Conservation (phyloP, 2,797 vertebrate species). For the Sternarchorhynchus goeldii region DNA sequence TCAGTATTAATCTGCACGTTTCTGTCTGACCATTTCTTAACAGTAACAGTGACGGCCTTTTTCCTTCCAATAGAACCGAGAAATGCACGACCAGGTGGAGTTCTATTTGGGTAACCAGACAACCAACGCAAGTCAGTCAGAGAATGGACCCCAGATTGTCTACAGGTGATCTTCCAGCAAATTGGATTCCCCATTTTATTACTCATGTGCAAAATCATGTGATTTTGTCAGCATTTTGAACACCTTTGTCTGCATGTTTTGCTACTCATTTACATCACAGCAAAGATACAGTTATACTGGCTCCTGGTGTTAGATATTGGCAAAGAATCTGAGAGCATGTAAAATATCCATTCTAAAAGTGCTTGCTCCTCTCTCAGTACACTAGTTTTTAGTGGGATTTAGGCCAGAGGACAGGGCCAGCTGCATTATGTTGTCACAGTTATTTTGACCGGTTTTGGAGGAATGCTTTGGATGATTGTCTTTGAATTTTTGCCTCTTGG, state of each 20-base stretch:
- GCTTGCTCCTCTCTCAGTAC: neutral
- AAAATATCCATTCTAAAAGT: neutral
- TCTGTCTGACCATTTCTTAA: neutral
- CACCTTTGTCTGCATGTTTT: too few species aligned
- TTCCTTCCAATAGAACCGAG: constrained; percentile 78
- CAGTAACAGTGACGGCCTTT: constrained; percentile 13
- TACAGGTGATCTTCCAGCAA: constrained; percentile 76
- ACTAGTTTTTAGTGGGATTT: neutral
- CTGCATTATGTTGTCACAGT: neutral
- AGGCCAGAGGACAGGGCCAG: neutral
- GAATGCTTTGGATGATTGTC: neutral
- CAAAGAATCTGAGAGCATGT: neutral
- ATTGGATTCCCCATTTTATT: too few species aligned
- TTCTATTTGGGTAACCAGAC: constrained; percentile 73
- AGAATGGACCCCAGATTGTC: constrained; percentile 70
- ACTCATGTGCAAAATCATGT: neutral
- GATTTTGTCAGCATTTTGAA: too few species aligned
- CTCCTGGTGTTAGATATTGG: too few species aligned
- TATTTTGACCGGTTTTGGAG: neutral
- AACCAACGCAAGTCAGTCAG: constrained; percentile 46
- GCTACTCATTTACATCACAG: too few species aligned
- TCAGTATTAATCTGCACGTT: constrained; percentile 49
- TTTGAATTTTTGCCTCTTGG: neutral
- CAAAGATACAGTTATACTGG: too few species aligned
- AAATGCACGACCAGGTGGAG: constrained; percentile 90